These are phyloP conservation scores for Parapristionchus giblindavisi DNA, from an alignment of 2,888 invertebrate species.

Conservation along the genomic window DNA sequence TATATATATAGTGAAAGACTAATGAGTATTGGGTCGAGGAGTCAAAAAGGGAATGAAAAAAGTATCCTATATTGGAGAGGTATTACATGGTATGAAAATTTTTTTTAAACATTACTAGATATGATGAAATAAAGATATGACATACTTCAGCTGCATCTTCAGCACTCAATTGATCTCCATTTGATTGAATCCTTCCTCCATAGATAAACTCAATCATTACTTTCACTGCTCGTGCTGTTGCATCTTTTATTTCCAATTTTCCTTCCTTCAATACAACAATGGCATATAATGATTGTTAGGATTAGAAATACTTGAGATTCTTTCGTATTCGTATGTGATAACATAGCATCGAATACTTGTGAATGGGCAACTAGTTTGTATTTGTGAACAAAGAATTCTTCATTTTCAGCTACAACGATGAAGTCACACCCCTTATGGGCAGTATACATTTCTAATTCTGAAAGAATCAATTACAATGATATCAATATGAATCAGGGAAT, in stretches of 20 bases:
- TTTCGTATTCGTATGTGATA: constrained; percentile 54
- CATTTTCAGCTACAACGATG: constrained; percentile 51
- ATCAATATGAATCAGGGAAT: not conserved
- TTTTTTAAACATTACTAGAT: not conserved
- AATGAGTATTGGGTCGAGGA: too few relatives aligned
- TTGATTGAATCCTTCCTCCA: constrained; percentile 48
- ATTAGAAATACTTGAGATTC: too few relatives aligned
- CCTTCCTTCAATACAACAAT: constrained; percentile 45
- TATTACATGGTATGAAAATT: not conserved
- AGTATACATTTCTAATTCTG: constrained; percentile 55
- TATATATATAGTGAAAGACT: too few relatives aligned
- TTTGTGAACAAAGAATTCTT: constrained; percentile 62
- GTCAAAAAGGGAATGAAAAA: not conserved
- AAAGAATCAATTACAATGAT: constrained; percentile 18
- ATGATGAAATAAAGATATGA: not conserved
- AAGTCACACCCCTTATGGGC: constrained; percentile 61
- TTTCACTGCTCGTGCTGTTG: constrained; percentile 54
- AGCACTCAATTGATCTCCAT: constrained; percentile 44
- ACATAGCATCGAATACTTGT: constrained; percentile 68
- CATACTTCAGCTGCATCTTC: constrained; percentile 43
- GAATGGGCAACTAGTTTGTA: constrained; percentile 67
- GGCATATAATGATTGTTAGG: too few relatives aligned
- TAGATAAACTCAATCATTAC: constrained; percentile 63
- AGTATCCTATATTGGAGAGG: too few relatives aligned
- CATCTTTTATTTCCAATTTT: constrained; percentile 55